Conservation (phyloP, 1,140 invertebrate genomes). For the Musca domestica region DNA sequence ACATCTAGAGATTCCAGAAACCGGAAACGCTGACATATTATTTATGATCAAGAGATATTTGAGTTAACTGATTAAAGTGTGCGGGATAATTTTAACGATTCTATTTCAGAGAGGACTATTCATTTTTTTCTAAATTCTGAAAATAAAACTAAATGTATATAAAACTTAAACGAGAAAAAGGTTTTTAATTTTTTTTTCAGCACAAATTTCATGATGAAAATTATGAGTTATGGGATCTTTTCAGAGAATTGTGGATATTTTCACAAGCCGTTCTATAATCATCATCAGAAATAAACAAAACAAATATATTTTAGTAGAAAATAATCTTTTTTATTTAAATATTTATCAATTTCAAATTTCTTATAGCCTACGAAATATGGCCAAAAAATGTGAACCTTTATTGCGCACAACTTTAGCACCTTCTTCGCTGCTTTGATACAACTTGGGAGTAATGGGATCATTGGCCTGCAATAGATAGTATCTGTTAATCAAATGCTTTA, state of each 20-base stretch:
- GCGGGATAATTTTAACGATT: neutral
- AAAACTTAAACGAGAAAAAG: neutral
- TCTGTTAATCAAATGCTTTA: neutral
- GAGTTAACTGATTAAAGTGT: no score
- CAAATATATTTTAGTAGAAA: neutral
- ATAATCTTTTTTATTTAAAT: conserved; percentile 1
- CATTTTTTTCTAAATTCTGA: no score
- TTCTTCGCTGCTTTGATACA: conserved; percentile 94
- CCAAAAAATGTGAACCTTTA: conserved; percentile 89
- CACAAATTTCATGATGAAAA: no score
- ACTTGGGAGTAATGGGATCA: conserved; percentile 84
- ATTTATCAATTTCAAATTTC: neutral
- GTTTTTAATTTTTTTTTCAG: no score
- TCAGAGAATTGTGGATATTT: no score
- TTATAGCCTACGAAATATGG: conserved; percentile 78
- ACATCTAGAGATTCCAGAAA: conserved; percentile 38
- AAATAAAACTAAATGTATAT: no score
- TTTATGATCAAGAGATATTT: neutral
- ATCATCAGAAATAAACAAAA: neutral
- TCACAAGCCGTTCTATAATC: no score
- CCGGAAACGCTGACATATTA: conserved; percentile 33
- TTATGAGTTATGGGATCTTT: no score
- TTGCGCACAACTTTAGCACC: conserved; percentile 97
- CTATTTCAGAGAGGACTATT: neutral
- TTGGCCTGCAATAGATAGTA: conserved; percentile 58